Evolutionary conservation across 2,797 vertebrate species (phyloP).

Genomic region (Pseudochirops cupreus): DNA sequence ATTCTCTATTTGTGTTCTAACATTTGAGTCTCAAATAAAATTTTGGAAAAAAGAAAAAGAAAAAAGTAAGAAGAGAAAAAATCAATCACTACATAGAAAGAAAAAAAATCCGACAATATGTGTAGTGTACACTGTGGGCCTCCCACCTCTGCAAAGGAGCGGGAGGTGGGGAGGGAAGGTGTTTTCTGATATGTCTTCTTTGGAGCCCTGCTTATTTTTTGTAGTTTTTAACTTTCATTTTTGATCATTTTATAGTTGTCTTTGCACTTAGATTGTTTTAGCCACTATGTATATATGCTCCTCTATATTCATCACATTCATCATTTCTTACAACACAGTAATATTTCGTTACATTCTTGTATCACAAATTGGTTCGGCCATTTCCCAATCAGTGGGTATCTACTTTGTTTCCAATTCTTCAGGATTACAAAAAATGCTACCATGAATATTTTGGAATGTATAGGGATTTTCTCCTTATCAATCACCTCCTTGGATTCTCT

Average conservation of each 20-base stretch:
- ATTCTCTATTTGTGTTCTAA: too few species aligned
- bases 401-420: neutral
- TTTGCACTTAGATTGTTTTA: neutral
- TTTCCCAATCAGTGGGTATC: neutral
- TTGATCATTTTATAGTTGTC: neutral
- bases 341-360: neutral
- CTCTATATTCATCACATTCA: neutral
- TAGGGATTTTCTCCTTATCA: too few species aligned
- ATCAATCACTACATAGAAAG: too few species aligned
- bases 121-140: too few species aligned
- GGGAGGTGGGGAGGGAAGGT: neutral
- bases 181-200: neutral
- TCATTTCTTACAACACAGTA: neutral
- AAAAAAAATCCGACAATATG: too few species aligned
- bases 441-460: too few species aligned
- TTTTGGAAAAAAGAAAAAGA: too few species aligned
- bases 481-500: too few species aligned
- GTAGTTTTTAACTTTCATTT: neutral
- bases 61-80: too few species aligned
- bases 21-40: too few species aligned
- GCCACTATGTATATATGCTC: neutral
- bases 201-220: neutral
- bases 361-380: neutral
- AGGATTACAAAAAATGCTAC: too few species aligned
- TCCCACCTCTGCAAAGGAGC: too few species aligned